phyloP scores from a whole-genome alignment of 2,888 invertebrate species.

The Belgica antarctica region DNA sequence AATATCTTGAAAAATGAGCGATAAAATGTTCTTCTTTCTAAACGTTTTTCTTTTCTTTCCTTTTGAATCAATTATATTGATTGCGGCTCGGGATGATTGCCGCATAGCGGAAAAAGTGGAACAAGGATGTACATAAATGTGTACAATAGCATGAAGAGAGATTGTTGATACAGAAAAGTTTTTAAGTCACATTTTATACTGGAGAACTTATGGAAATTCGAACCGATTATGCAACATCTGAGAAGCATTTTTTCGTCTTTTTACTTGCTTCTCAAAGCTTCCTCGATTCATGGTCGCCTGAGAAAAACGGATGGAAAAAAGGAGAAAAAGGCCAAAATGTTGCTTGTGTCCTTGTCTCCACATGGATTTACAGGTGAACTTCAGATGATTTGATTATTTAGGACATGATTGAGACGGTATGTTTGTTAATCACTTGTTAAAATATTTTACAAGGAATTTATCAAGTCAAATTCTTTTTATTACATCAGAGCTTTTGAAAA shows the following conservation, averaged over 20 bases:
- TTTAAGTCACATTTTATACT: constrained; percentile 14
- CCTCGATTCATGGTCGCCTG: not conserved
- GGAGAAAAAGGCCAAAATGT: not conserved
- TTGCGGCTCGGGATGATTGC: constrained; percentile 18
- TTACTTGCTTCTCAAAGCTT: too few species aligned
- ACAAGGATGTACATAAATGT: too few species aligned
- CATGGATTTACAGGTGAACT: too few species aligned
- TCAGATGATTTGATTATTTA: too few species aligned
- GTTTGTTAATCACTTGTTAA: too few species aligned
- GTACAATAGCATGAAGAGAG: not conserved
- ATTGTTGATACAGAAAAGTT: constrained; percentile 22
- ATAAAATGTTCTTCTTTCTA: not conserved
- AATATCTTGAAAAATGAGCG: not conserved
- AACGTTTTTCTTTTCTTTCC: not conserved
- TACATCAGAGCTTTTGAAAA: too few species aligned
- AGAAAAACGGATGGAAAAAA: not conserved
- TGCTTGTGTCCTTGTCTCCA: not conserved
- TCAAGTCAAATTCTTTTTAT: too few species aligned
- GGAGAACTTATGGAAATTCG: not conserved
- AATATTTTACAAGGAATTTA: too few species aligned
- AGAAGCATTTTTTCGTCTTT: not conserved
- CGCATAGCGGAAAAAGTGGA: constrained; percentile 7
- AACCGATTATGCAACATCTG: constrained; percentile 4
- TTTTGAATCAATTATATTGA: constrained; percentile 34
- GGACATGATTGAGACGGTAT: too few species aligned